phyloP scores from a whole-genome alignment of 2,888 invertebrate species.

The Gymnoscelis rufifasciata region DNA sequence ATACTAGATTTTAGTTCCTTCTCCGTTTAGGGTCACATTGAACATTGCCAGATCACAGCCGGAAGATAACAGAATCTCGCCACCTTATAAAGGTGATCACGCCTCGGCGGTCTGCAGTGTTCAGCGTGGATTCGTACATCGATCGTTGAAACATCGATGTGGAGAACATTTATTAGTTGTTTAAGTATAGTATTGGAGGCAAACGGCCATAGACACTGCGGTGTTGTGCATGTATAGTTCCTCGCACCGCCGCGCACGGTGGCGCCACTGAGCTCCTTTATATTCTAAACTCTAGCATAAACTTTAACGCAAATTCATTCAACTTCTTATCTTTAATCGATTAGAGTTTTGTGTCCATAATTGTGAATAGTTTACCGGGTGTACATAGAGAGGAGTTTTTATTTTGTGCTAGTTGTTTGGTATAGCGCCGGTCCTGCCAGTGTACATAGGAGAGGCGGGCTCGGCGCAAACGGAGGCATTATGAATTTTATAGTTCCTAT shows the following conservation, averaged over 20 bases:
- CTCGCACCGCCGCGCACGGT: constrained; percentile 74
- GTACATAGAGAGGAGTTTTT: constrained; percentile 65
- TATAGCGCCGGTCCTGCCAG: constrained; percentile 44
- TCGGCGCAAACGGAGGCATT: constrained; percentile 63
- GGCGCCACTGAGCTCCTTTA: constrained; percentile 72
- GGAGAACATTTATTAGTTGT: constrained; percentile 70
- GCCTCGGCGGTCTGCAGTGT: constrained; percentile 43
- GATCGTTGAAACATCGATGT: constrained; percentile 65
- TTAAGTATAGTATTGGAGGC: constrained; percentile 72
- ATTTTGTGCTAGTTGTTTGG: constrained; percentile 71
- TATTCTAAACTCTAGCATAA: constrained; percentile 77
- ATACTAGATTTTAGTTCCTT: constrained; percentile 79
- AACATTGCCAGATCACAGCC: constrained; percentile 41
- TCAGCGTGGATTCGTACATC: constrained; percentile 50
- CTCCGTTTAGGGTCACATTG: constrained; percentile 61
- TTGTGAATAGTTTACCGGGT: constrained; percentile 62
- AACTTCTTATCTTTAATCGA: constrained; percentile 63
- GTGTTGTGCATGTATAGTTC: constrained; percentile 78
- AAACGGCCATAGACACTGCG: constrained; percentile 73
- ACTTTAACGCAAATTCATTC: constrained; percentile 69
- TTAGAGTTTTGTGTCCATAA: constrained; percentile 62
- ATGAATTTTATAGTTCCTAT: constrained; percentile 80
- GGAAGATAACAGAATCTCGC: constrained; percentile 53
- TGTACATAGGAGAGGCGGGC: constrained; percentile 48
- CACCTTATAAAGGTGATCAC: constrained; percentile 44